Evolutionary conservation across 2,888 invertebrate species (phyloP).

Genomic region (Ptilodon capucinus): DNA sequence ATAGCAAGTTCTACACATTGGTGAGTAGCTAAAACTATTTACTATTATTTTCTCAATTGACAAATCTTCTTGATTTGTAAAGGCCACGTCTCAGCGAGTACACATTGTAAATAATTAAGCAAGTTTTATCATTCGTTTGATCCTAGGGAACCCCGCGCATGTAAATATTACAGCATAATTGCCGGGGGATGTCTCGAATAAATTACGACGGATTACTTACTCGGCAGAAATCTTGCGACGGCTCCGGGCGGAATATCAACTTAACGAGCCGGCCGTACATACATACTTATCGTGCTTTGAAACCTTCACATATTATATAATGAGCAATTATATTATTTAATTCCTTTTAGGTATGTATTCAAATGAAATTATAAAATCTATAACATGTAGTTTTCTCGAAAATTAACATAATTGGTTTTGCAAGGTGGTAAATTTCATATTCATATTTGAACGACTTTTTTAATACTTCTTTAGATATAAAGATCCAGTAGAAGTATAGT

Average conservation of each 20-base stretch:
- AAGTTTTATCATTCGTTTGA: constrained; percentile 10
- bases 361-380: too few relatives aligned
- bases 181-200: constrained; percentile 37
- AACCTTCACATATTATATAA: constrained; percentile 9
- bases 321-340: constrained; percentile 4
- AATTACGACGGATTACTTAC: constrained; percentile 38
- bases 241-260: constrained; percentile 16
- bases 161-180: constrained; percentile 44
- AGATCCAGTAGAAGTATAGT: too few relatives aligned
- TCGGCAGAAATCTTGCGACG: constrained; percentile 31
- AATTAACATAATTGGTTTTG: too few relatives aligned
- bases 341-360: too few relatives aligned
- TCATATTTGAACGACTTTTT: too few relatives aligned
- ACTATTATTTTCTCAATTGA: too few relatives aligned
- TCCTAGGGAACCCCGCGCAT: constrained; percentile 29
- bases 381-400: too few relatives aligned
- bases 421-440: too few relatives aligned
- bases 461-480: too few relatives aligned
- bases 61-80: too few relatives aligned
- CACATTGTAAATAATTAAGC: constrained; percentile 10
- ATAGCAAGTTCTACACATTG: too few relatives aligned
- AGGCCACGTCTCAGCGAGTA: neutral
- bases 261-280: constrained; percentile 6
- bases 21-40: too few relatives aligned
- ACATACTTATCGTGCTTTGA: constrained; percentile 5